Evolutionary conservation across 2,113 vertebrate species (phyloP).

Genomic region (Phalacrocorax carbo): DNA sequence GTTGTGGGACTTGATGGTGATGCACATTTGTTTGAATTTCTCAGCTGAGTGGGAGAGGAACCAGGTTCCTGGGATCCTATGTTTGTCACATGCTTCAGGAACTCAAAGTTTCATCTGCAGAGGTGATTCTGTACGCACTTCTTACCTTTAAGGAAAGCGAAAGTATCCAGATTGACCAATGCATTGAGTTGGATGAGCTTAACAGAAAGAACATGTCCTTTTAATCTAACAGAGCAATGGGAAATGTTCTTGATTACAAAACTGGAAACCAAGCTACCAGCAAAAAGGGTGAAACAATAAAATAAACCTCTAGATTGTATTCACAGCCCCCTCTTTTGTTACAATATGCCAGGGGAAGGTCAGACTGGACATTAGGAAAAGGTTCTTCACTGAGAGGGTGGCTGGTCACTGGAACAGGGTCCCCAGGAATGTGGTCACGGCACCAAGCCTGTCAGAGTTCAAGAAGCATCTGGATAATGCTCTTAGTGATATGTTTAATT

Average conservation of each 20-base stretch:
- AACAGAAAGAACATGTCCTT: background rate
- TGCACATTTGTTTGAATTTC: background rate
- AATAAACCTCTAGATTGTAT: background rate
- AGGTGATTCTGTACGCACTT: background rate
- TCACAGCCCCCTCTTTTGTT: background rate
- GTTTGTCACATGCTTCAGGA: background rate
- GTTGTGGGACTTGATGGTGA: background rate
- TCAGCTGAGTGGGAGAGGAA: background rate
- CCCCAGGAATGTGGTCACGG: background rate
- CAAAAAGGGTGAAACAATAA: background rate
- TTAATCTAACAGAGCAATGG: background rate
- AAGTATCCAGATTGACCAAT: background rate
- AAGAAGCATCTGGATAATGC: background rate
- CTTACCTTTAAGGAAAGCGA: background rate
- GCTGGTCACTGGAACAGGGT: background rate
- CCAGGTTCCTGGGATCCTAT: background rate
- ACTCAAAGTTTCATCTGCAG: background rate
- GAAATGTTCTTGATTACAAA: background rate
- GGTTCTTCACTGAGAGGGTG: background rate
- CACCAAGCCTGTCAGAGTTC: background rate
- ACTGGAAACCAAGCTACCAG: background rate
- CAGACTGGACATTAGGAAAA: background rate
- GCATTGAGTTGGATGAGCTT: background rate
- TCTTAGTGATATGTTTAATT: background rate
- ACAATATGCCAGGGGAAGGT: background rate